Conservation (phyloP, 1,140 invertebrate genomes). For the Carcinoscorpius rotundicauda region DNA sequence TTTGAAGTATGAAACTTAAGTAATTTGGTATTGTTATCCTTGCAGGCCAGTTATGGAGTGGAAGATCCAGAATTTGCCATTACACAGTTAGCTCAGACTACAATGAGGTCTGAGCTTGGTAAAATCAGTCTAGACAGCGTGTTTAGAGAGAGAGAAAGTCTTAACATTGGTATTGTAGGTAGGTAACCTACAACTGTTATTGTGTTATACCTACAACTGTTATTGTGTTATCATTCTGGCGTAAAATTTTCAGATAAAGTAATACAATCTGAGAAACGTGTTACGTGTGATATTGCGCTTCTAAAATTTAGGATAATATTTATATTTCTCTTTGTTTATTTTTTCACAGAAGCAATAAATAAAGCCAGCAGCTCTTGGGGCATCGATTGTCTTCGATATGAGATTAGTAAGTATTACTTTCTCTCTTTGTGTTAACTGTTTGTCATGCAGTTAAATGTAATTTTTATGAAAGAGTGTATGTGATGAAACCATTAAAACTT, state of each 20-base stretch:
- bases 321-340: conserved; percentile 8
- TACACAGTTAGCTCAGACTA: conserved; percentile 96
- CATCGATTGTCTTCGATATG: conserved; percentile 91
- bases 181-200: conserved; percentile 19
- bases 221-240: too few species aligned
- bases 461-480: too few species aligned
- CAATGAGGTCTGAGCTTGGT: conserved; percentile 95
- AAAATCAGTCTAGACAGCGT: conserved; percentile 97
- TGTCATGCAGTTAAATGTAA: too few species aligned
- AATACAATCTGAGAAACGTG: not conserved
- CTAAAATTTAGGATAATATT: not conserved
- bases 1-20: too few species aligned
- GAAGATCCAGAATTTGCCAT: conserved; percentile 99
- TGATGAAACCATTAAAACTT: too few species aligned
- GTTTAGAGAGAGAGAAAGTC: conserved; percentile 87
- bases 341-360: conserved; percentile 68
- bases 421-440: not conserved
- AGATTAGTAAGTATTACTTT: conserved; percentile 63
- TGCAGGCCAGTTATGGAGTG: conserved; percentile 86
- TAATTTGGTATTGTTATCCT: conserved; percentile 8
- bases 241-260: not conserved
- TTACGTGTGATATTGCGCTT: not conserved
- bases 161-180: conserved; percentile 89
- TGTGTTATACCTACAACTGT: not conserved
- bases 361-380: conserved; percentile 98